These are phyloP conservation scores for Coregonus sp. DNA, from an alignment of 2,797 vertebrate species.

Conservation along the genomic window DNA sequence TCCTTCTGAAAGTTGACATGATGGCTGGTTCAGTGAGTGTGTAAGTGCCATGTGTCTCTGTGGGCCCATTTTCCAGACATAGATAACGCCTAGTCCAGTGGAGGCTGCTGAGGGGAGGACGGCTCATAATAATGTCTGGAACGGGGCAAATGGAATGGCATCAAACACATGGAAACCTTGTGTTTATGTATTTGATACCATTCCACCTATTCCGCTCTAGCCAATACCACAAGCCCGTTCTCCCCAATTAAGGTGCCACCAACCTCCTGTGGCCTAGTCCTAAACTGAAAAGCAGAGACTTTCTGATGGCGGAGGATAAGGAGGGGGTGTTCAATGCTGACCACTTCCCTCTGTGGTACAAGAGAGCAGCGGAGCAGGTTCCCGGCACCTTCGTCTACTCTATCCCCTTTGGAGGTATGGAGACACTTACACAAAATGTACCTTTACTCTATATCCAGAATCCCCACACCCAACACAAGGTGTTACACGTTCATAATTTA, in stretches of 20 bases:
- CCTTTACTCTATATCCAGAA: not conserved
- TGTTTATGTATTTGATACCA: no score
- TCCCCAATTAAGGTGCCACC: no score
- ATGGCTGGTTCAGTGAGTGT: no score
- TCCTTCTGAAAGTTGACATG: no score
- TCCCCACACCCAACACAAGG: not conserved
- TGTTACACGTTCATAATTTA: not conserved
- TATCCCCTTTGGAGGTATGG: constrained; percentile 91
- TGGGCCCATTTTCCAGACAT: not conserved
- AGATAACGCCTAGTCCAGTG: no score
- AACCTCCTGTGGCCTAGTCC: no score
- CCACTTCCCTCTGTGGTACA: constrained; percentile 98
- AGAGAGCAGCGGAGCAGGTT: constrained; percentile 94
- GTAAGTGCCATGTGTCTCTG: not conserved
- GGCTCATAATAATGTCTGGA: no score
- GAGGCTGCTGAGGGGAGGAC: no score
- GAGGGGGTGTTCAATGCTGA: constrained; percentile 99
- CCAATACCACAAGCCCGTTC: no score
- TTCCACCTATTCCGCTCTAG: no score
- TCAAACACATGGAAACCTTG: no score
- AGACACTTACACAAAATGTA: constrained; percentile 1
- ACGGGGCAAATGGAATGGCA: no score
- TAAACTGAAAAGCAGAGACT: constrained; percentile 78
- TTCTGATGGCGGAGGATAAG: constrained; percentile 93
- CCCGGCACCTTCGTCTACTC: constrained; percentile 96